These are phyloP conservation scores for Lepidotrigona ventralis DNA, from an alignment of 1,140 invertebrate species.

Conservation along the genomic window DNA sequence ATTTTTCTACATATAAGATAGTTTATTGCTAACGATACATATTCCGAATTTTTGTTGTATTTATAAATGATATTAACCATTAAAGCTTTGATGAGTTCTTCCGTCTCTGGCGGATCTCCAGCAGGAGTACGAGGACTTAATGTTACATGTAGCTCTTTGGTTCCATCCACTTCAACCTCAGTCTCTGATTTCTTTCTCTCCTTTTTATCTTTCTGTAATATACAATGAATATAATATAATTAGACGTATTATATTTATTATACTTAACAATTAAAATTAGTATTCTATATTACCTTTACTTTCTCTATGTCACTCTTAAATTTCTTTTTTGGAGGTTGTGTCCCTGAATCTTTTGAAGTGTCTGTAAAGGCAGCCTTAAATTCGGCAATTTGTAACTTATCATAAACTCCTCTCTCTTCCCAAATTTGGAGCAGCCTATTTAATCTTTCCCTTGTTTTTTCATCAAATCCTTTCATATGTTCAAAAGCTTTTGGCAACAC, in stretches of 20 bases:
- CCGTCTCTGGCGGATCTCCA: slow-evolving; percentile 93
- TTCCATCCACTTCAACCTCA: slow-evolving; percentile 85
- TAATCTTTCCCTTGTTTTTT: slow-evolving; percentile 89
- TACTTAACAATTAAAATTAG: background rate
- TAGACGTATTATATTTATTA: background rate
- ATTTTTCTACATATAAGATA: slow-evolving; percentile 65
- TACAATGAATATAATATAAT: background rate
- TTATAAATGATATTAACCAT: slow-evolving; percentile 79
- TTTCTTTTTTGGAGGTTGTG: slow-evolving; percentile 79
- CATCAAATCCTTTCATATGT: slow-evolving; percentile 88
- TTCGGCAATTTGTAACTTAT: slow-evolving; percentile 87
- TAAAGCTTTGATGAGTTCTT: slow-evolving; percentile 90
- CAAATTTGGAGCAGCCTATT: slow-evolving; percentile 93
- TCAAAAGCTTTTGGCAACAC: slow-evolving; percentile 90
- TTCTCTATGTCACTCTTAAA: slow-evolving; percentile 75
- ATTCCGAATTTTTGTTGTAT: slow-evolving; percentile 59
- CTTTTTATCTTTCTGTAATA: slow-evolving; percentile 74
- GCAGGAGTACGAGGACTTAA: slow-evolving; percentile 88
- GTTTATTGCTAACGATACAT: slow-evolving; percentile 75
- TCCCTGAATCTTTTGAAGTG: slow-evolving; percentile 75
- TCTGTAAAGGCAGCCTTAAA: slow-evolving; percentile 83
- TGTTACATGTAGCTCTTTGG: slow-evolving; percentile 86
- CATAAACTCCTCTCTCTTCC: slow-evolving; percentile 95
- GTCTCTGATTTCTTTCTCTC: slow-evolving; percentile 80
- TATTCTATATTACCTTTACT: slow-evolving; percentile 57